These are phyloP conservation scores for Pipa parva DNA, from an alignment of 2,113 vertebrate genomes.

Conservation along the genomic window DNA sequence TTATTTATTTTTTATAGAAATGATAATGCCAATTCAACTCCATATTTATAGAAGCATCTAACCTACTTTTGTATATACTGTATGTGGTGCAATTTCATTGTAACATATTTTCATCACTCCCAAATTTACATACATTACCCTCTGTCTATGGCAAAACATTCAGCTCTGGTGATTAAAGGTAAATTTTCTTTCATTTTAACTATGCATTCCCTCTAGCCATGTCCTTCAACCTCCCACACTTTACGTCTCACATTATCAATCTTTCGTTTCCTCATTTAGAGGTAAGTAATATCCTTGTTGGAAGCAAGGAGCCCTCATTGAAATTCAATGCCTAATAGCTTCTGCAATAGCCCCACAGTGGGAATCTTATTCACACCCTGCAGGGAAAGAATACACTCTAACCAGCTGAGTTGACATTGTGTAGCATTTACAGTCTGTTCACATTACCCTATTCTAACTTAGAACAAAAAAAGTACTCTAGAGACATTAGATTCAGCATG, in stretches of 20 bases:
- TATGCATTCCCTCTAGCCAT: background rate
- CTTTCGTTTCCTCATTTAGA: conserved; percentile 32
- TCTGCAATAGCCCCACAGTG: conserved; percentile 38
- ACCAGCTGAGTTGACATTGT: conserved; percentile 35
- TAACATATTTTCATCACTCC: too few relatives aligned
- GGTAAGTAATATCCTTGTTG: conserved; percentile 26
- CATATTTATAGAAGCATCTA: too few relatives aligned
- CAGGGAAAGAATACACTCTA: conserved; percentile 40
- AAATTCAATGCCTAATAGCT: conserved; percentile 37
- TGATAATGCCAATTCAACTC: too few relatives aligned
- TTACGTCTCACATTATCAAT: conserved; percentile 16
- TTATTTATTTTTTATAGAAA: too few relatives aligned
- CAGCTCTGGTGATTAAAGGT: background rate
- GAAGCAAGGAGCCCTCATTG: conserved; percentile 26
- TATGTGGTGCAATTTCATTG: too few relatives aligned
- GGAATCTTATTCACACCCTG: conserved; percentile 41
- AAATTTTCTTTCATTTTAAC: background rate
- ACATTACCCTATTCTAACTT: conserved; percentile 41
- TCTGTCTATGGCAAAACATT: too few relatives aligned
- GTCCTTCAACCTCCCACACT: background rate
- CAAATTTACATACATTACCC: too few relatives aligned
- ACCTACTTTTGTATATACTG: too few relatives aligned
- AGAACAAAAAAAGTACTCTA: conserved; percentile 40
- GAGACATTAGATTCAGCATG: conserved; percentile 39
- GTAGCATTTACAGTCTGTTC: conserved; percentile 42